Base-by-base conservation (phyloP, 2,113 vertebrate species). In the Psophia crepitans region DNA sequence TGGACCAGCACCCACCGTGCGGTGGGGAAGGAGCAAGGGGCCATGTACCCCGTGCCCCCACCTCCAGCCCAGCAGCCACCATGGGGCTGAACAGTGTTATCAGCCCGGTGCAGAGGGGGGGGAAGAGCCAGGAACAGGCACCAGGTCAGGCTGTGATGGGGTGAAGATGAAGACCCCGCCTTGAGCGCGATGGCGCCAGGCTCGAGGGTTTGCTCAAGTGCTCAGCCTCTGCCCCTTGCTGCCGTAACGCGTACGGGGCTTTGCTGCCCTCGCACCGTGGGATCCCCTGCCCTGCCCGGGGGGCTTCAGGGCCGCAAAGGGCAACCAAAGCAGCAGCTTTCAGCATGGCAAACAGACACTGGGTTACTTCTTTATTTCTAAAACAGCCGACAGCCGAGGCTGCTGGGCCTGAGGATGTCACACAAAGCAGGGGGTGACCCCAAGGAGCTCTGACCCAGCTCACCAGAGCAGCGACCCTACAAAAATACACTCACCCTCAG, bases 251-350 rank as follows among this genome's bases (percentile, higher is more conserved):
- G 0, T 0, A 1, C 1, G 8, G 19, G 26, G 39, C 22, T 37
- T 5, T 24, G 32, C 56, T 12, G 30, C 41, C 49, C 23, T 13
- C 2, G 0, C 3, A 0, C 22, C 0, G 0, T 3, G 30, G 46
- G 43, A 87, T 28, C 26, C n/a, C 48, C 46, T 14, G 41, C 33
- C 54, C 83, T 14, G 20, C 44, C 14, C 51, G 0, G 6, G 28
- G 37, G 53, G 33, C 20, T 41, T 8, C 3, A 3, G 71, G 77
- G 33, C 39, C 16, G 11, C 35, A 1, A 5, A 17, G 12, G 0
- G 27, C 74, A 54, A 53, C 11, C 8, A 66, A 39, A 48, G 30
- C 57, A 19, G 32, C 61, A 9, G 58, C 23, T 54, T 76, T 12
- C 0, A 11, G 57, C 20, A 2, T 8, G 66, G 66, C 69, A 33